Base-by-base conservation (phyloP, 2,888 invertebrate species). In the Amiota minor region DNA sequence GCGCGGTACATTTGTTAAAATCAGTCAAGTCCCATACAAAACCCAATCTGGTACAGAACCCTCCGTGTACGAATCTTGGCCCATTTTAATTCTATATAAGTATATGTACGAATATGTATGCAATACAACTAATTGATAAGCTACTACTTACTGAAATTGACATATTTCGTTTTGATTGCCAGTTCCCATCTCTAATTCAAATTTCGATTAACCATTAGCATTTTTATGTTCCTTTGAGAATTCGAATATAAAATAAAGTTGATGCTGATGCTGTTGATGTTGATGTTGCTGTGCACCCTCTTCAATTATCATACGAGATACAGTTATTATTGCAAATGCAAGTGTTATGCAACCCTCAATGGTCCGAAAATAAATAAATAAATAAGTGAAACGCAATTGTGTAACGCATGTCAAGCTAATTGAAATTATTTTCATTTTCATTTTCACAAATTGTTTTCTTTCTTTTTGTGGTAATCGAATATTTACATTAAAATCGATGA, bases 391-490 rank as follows among this genome's bases (percentile, higher is more conserved):
- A 49, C 70, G 62, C 64, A 78, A 78, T 78, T 76, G 74, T 74
- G 74, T 72, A 74, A 78, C 72, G 78, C 78, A 75, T 76, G 75
- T 78, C 76, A 74, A 70, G 56, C 55, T 76, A 75, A 76, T 76
- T 76, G 73, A 69, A 72, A 75, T 78, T 76, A 76, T 78, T 76
- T 77, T 74, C 35, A 35, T 35, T 35, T 35, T 35, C 35, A 35
- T 8, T n/a, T n/a, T n/a, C n/a, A n/a, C n/a, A n/a, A 35, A 35
- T 35, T 35, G 2, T 35, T 6, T 35, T 35, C 35, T 35, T 35
- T 76, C 77, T 69, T 62, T 18, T 56, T 62, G 62, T 16, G 69
- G 61, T 69, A 61, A 46, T 69, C 49, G 62, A 70, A 70, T 73
- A 70, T 73, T 73, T 70, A 70, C 73, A 53, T 70, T 62, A 23